Base-by-base conservation (phyloP, 2,888 invertebrate genomes). In the Mongoloraphidia duomilia region DNA sequence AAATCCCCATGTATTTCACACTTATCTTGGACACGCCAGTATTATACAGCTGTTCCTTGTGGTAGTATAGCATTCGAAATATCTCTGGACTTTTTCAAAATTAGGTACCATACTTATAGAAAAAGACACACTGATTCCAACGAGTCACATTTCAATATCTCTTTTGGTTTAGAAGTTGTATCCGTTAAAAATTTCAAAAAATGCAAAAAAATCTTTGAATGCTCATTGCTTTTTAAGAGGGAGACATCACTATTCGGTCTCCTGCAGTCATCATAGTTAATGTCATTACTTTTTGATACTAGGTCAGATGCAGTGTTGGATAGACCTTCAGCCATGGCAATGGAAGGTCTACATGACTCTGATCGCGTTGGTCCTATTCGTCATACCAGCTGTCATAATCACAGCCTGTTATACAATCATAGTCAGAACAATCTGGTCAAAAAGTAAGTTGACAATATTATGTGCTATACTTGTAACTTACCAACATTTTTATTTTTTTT, bases 261-360 rank as follows among this genome's bases (percentile, higher is more conserved):
- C 47, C n/a, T n/a, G n/a, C 44, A 46, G 49, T 52, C 42, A 46
- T 43, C 41, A 10, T 26, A 17, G 39, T 48, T 50, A 48, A 50
- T 46, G 49, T 46, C 11, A 10, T 48, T 41, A 49, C 49, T 38
- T 52, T 56, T 49, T 63, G 60, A 4, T 65, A n/a, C n/a, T n/a
- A 81, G 81, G 78, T 3, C 73, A 80, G 61, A 71, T 78, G 1
- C 92, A 92, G 65, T 92, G 92, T 65, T 92, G 91, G 91, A 91
- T 92, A 59, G 88, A 91, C 41, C 68, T 92, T 49, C 73, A 80
- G 0, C 77, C 79, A 0, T 74, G 76, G 63, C 76, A 84, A 47
- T 92, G 92, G 92, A 84, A 87, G 67, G 74, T 92, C 49, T 94
- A 93, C 73, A 84, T 94, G 83, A 83, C 84, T 0, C 63, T 87